A percentile compares a stretch with the other conserved stretches of the same genome.
Conservation (phyloP, 1,140 invertebrate genomes). For the Lordiphosa mommai region DNA sequence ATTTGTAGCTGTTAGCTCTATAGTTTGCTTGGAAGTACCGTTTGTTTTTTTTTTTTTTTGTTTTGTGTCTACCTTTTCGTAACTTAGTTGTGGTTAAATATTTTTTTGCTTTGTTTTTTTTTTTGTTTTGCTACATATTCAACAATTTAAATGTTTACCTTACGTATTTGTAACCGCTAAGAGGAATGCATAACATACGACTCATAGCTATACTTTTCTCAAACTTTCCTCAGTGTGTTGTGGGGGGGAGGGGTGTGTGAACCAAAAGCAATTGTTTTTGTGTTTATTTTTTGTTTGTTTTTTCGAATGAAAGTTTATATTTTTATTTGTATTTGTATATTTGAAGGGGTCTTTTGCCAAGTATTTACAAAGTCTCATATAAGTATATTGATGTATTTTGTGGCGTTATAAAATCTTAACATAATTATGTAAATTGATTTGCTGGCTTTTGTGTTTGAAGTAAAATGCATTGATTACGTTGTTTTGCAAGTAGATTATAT, state of each 20-base stretch:
- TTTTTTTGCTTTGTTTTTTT: constrained; percentile 27
- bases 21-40: constrained; percentile 75
- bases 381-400: constrained; percentile 37
- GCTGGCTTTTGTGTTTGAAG: constrained; percentile 32
- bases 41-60: constrained; percentile 29
- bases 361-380: constrained; percentile 66
- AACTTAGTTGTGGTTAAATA: constrained; percentile 64
- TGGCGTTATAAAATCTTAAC: constrained; percentile 77
- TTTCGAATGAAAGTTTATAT: constrained; percentile 65
- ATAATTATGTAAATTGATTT: constrained; percentile 73
- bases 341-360: constrained; percentile 24
- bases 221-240: constrained; percentile 12
- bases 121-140: constrained; percentile 52
- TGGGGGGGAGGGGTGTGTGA: constrained; percentile 5
- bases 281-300: constrained; percentile 28
- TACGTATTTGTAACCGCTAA: constrained; percentile 67
- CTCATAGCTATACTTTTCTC: constrained; percentile 20
- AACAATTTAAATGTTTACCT: constrained; percentile 67
- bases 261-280: constrained; percentile 32
- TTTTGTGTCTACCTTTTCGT: constrained; percentile 43
- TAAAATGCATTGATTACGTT: constrained; percentile 73
- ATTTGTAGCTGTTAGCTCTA: constrained; percentile 64
- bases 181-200: constrained; percentile 56
- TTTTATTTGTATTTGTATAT: constrained; percentile 4
- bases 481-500: constrained; percentile 41